Base-by-base conservation (phyloP, 2,888 invertebrate genomes). In the Celastrina argiolus region DNA sequence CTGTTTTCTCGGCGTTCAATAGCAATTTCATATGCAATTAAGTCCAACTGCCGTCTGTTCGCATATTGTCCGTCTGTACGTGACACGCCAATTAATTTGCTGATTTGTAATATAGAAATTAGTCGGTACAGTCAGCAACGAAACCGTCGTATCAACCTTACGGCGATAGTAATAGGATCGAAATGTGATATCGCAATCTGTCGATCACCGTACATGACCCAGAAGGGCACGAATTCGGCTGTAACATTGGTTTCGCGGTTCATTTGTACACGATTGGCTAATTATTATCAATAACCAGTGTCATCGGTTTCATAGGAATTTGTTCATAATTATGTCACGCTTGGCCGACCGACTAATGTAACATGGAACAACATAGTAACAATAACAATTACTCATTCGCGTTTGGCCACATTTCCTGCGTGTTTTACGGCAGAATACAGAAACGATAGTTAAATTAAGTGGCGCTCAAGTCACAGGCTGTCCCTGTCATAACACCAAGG, bases 91-190 rank as follows among this genome's bases (percentile, higher is more conserved):
- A 61, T 61, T 61, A 61, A 61, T 39, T 61, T 36, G 61, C 39
- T 61, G 59, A 59, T 31, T 58, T 31, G 59, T 59, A 59, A 28
- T 58, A 58, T 61, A 61, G 61, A 39, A 61, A 61, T 61, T 39
- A 39, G 61, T 18, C 12, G 18, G 39, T 36, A 34, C 36, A 18
- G 45, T 3, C 22, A 2, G 2, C 10, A 12, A 12, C 39, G n/a
- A n/a, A n/a, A n/a, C 41, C 14, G 3, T 2, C 4, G n/a, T 41
- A 10, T 22, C 4, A 22, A 3, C 12, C 22, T 22, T 22, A 51
- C 1, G 2, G 18, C 18, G 2, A 12, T 51, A 8, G 12, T 12
- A 22, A 22, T 18, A 22, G 22, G 51, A 1, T 51, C 12, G 22
- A 22, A 51, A 51, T 22, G 10, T 12, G 51, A 7, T 31, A 31